Base-by-base conservation (phyloP, 2,113 vertebrate species). In the Pungitius pungitius region DNA sequence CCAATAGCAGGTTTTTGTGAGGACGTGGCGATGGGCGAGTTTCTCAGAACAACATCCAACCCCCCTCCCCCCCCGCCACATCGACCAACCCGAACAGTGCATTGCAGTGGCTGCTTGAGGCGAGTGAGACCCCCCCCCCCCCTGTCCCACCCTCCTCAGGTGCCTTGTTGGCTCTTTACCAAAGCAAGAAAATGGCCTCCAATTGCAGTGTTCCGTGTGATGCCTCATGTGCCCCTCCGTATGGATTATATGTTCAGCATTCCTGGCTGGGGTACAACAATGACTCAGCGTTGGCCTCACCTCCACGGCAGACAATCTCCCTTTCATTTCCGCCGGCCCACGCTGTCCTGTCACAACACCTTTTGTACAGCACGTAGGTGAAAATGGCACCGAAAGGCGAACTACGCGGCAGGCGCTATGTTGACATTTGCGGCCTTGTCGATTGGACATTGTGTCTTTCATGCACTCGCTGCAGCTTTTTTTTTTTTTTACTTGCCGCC, bases 171-270 rank as follows among this genome's bases (percentile, higher is more conserved):
- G 69, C 80, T 77, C 37, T 75, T 70, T 42, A 73, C 75, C 43
- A 62, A 75, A 80, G 56, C 45, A 55, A 69, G 73, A 75, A 78
- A 86, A 73, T 59, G 68, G 61, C 57, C 52, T 77, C 62, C 20
- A 68, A 35, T 66, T 83, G 73, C 83, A 75, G 27, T 51, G 40
- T 59, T 56, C 67, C 70, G 42, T 73, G 63, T 60, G 73, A 82
- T 84, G 66, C 60, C 60, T 81, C 54, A 18, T 55, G 77, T 75
- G 63, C 70, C 62, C 75, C 1, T 13, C 52, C 43, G 54, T 77
- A 86, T 89, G 51, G 87, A 89, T 88, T 86, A 73, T 88, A 72
- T 84, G 78, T 73, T 84, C 26, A 58, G 40, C 79, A 69, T 54
- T 75, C 40, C 67, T 69, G 56, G 52, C 72, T 66, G 59, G 52